Evolutionary conservation across 2,797 vertebrate species (phyloP), one percentile per base, ranked within the genome.

Genomic region (Nannoperca obscura): DNA sequence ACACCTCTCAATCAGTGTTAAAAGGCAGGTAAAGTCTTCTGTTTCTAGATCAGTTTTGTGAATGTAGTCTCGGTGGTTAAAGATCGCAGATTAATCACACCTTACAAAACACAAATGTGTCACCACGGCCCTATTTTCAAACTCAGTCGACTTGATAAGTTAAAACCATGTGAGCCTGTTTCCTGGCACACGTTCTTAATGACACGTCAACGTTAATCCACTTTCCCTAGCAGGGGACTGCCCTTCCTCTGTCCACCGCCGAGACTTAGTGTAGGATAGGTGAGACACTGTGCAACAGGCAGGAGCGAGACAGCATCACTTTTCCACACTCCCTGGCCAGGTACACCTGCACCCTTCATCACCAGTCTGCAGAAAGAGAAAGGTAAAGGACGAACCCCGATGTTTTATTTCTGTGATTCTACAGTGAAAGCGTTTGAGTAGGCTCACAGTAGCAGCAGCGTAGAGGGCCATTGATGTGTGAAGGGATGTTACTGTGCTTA

Each of bases 151-250:
- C 60, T 49, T 20, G 4, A 36, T 30, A 2, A 13, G 27, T 44
- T 67, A 27, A 55, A 71, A 66, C 38, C 67, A 62, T 27, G 10
- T 64, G 54, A 75, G 55, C 58, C 53, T 27, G n/a, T 73, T 74
- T 75, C 59, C 79, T 71, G 71, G 67, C 81, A 77, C 68, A 55
- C 50, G 32, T 63, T 73, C 50, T 74, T 76, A 55, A 74, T 80
- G 76, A 66, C 74, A 81, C 62, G 77, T 83, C 63, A 67, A 52
- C 76, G 82, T 24, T 89, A 91, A 92, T 92, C 89, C 86, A 78
- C 65, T 88, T 91, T 82, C 62, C 12, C 34, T 82, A 32, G 4
- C 54, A 57, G 71, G 24, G 63, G 14, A 62, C 82, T 36, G 0
- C 40, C 52, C 70, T 67, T 85, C 71, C 58, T 64, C 64, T 65